Conservation (phyloP, 2,113 vertebrate species). For the Coptodon bakossiorum region DNA sequence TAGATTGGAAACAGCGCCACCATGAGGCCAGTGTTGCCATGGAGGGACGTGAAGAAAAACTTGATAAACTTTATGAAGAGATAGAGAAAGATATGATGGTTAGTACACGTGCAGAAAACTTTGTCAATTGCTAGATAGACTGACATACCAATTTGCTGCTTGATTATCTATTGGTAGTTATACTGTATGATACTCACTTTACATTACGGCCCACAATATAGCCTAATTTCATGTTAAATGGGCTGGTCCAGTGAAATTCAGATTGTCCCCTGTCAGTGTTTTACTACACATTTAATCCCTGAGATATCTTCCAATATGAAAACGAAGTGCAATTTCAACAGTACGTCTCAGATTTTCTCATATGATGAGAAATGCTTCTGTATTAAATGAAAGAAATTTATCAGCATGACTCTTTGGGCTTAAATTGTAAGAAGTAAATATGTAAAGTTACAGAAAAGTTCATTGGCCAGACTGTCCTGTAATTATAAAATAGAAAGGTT, state of each 20-base stretch:
- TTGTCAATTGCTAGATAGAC: not conserved
- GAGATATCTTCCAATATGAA: not conserved
- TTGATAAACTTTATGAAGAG: constrained; percentile 82
- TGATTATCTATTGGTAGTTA: not conserved
- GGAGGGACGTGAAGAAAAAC: constrained; percentile 76
- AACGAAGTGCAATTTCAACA: not conserved
- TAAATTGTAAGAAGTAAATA: not conserved
- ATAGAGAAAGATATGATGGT: constrained; percentile 88
- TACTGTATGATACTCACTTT: not conserved
- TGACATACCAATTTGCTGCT: not conserved
- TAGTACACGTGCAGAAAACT: not conserved
- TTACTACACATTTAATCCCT: not conserved
- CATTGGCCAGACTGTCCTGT: not conserved
- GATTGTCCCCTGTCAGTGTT: not conserved
- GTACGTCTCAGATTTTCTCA: not conserved
- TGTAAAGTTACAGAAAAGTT: not conserved
- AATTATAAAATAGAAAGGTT: not conserved
- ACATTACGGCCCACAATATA: not conserved
- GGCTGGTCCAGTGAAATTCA: not conserved
- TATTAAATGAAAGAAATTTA: not conserved
- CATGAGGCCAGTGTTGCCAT: constrained; percentile 76
- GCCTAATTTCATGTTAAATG: not conserved
- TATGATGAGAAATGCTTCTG: not conserved
- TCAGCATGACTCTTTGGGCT: not conserved
- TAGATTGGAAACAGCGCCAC: constrained; percentile 78